Evolutionary conservation across 2,797 vertebrate species (phyloP).

Genomic region (Hybognathus amarus): DNA sequence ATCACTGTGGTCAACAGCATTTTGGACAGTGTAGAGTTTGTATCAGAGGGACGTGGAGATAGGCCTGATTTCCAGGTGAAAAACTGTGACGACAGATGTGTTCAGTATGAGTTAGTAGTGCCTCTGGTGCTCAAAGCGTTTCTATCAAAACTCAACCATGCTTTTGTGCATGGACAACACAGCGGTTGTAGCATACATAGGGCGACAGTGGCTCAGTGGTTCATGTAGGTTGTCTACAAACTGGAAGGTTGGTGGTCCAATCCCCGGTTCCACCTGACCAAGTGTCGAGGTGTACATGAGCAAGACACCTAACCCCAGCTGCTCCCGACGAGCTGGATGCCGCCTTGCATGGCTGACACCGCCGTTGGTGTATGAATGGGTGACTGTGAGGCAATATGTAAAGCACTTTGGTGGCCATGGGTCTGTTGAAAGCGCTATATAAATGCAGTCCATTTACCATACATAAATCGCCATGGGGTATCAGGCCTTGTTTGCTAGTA

Average conservation of each 20-base stretch:
- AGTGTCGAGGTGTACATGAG: too few species aligned
- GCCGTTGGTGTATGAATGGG: too few species aligned
- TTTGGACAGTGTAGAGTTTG: background rate
- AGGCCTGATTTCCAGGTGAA: background rate
- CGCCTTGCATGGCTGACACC: too few species aligned
- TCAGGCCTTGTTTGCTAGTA: background rate
- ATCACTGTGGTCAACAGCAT: background rate
- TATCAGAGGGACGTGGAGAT: background rate
- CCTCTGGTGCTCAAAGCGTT: background rate
- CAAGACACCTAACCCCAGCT: too few species aligned
- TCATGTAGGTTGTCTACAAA: too few species aligned
- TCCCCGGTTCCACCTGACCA: too few species aligned
- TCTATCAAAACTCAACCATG: background rate
- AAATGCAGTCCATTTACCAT: background rate
- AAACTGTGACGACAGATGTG: background rate
- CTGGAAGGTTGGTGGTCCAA: too few species aligned
- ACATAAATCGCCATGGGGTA: background rate
- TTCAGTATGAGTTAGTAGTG: background rate
- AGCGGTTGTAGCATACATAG: background rate
- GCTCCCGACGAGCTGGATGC: too few species aligned
- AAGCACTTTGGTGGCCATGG: too few species aligned
- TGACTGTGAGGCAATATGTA: too few species aligned
- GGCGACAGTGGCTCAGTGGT: too few species aligned
- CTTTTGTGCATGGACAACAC: background rate
- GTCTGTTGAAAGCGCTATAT: too few species aligned